Evolutionary conservation across 2,888 invertebrate species (phyloP).

Genomic region (Calameuta pallipes): DNA sequence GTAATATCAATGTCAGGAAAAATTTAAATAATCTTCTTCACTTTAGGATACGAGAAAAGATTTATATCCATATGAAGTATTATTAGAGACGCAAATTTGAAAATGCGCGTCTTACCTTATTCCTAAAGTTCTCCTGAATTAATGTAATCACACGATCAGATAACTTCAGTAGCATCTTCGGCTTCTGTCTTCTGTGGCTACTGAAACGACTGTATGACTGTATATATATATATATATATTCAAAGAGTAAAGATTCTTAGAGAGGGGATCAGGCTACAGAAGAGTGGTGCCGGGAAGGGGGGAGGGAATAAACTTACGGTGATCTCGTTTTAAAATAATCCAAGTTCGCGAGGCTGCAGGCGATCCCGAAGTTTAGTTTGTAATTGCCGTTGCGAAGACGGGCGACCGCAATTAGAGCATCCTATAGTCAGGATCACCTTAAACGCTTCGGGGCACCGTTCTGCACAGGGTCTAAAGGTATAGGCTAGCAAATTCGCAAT

Average conservation of each 20-base stretch:
- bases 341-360: slow-evolving; percentile 35
- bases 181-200: slow-evolving; percentile 31
- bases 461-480: too few relatives aligned
- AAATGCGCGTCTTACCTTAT: too few relatives aligned
- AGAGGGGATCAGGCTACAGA: slow-evolving; percentile 2
- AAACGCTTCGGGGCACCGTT: neutral
- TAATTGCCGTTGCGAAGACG: slow-evolving; percentile 32
- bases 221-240: too few relatives aligned
- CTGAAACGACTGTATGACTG: too few relatives aligned
- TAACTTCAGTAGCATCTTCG: slow-evolving; percentile 49
- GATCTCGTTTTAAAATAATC: slow-evolving; percentile 53
- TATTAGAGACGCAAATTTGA: too few relatives aligned
- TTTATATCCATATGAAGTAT: too few relatives aligned
- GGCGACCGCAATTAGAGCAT: slow-evolving; percentile 44
- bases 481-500: too few relatives aligned
- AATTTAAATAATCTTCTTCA: too few relatives aligned
- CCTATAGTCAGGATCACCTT: slow-evolving; percentile 13
- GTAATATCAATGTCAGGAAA: too few relatives aligned
- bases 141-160: slow-evolving; percentile 58
- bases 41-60: too few relatives aligned
- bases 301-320: slow-evolving; percentile 35
- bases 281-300: neutral
- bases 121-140: neutral
- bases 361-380: slow-evolving; percentile 38
- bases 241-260: slow-evolving; percentile 7